Evolutionary conservation across 1,140 invertebrate species (phyloP), one percentile per base, ranked within the genome.

Genomic region (Drosophila tristis): DNA sequence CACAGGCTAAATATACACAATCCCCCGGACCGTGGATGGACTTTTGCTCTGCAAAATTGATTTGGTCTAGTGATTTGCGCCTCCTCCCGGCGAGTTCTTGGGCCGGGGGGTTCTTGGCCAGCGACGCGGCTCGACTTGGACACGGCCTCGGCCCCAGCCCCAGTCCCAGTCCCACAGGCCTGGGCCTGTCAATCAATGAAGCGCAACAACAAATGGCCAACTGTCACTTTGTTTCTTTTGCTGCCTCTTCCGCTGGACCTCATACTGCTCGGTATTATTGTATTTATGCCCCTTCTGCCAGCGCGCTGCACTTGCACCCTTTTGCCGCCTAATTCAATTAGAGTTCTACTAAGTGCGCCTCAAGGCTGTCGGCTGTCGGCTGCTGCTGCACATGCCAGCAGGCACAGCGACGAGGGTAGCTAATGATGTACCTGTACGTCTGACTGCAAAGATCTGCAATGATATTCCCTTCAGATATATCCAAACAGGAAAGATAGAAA

Each of bases 311-410:
- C 49, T 56, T 59, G 73, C 65, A 45, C 53, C 66, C 54, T 42
- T 42, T 74, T 67, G 60, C 67, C 61, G 76, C 53, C 82, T 89
- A 89, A 89, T 89, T 89, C 76, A 89, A 89, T 89, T 89, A 89
- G 84, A 89, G 84, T 89, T 79, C 61, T 84, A 58, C 84, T 89
- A 89, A 89, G 79, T 90, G 76, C 55, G 61, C 63, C 64, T 74
- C 84, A 89, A 89, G 84, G 84, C 66, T 20, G 20, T 20, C 16
- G 16, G 16, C 16, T 16, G 16, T 16, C 81, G 72, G 42, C 43
- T 63, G 47, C 48, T 50, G 7, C 51, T 42, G 56, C 58, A 74
- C 71, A 74, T 60, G 58, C 70, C 58, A 45, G 9, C 35, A 39
- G 9, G 23, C 63, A 44, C 31, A 31, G 13, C 51, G 48, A 20